Conservation (phyloP, 2,888 invertebrate species). For the Ornithoptera alexandrae region DNA sequence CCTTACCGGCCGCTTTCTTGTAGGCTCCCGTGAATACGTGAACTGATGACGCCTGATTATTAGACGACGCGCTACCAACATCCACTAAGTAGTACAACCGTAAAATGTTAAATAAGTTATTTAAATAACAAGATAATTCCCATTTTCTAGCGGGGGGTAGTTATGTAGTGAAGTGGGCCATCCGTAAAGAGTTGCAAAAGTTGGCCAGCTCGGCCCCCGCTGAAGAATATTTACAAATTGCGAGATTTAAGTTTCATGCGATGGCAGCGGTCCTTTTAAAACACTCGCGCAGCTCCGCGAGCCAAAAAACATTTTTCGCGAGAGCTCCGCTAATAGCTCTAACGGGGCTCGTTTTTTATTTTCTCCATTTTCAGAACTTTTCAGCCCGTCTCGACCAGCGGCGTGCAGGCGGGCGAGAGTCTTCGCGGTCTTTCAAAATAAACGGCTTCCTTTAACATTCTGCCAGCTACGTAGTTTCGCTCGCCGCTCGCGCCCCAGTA, state of each 20-base stretch:
- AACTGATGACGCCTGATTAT: constrained; percentile 39
- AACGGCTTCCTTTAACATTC: constrained; percentile 70
- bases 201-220: constrained; percentile 9
- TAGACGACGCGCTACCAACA: neutral
- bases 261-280: constrained; percentile 39
- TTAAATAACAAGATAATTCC: neutral
- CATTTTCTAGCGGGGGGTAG: neutral
- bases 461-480: constrained; percentile 63
- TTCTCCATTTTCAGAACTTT: constrained; percentile 58
- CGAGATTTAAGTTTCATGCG: constrained; percentile 42
- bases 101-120: neutral
- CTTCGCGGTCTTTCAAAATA: constrained; percentile 67
- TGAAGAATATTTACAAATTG: constrained; percentile 35
- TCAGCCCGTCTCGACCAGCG: constrained; percentile 52
- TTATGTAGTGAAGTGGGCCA: constrained; percentile 20
- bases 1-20: constrained; percentile 43
- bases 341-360: constrained; percentile 39
- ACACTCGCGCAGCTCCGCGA: constrained; percentile 40
- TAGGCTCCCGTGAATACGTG: constrained; percentile 35
- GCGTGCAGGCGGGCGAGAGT: constrained; percentile 46
- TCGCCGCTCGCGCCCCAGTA: constrained; percentile 62
- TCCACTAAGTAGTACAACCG: too few relatives aligned
- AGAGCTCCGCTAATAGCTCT: constrained; percentile 52
- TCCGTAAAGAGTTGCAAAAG: constrained; percentile 27
- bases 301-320: constrained; percentile 53